Conservation (phyloP, 2,113 vertebrate species). For the Chionis minor region DNA sequence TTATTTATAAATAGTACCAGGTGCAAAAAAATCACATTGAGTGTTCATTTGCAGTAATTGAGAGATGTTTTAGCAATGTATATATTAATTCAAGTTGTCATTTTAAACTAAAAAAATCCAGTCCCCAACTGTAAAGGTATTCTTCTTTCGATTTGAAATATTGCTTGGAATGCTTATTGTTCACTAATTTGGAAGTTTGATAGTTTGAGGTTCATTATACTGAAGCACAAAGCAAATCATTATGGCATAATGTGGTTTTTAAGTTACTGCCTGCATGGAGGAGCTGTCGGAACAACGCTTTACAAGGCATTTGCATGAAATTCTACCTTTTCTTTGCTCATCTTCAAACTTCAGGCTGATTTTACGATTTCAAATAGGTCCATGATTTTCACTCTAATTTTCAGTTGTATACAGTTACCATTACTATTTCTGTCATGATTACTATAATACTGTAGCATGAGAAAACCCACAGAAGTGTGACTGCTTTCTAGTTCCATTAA, state of each 20-base stretch:
- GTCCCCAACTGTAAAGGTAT: background rate
- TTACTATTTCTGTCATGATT: background rate
- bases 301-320: background rate
- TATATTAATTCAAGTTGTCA: background rate
- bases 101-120: background rate
- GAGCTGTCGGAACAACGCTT: background rate
- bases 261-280: background rate
- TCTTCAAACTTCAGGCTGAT: background rate
- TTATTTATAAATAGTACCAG: background rate
- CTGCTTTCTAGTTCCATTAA: background rate
- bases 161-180: background rate
- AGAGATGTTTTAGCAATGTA: background rate
- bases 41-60: background rate
- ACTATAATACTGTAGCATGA: background rate
- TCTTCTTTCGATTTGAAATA: background rate
- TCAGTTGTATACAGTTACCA: background rate
- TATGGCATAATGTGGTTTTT: background rate
- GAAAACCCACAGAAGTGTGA: background rate
- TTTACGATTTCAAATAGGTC: background rate
- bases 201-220: background rate
- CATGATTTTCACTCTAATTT: background rate
- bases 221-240: background rate
- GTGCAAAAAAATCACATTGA: background rate
- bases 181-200: background rate
- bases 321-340: background rate